A percentile compares a stretch with the other conserved stretches of the same genome.
These are phyloP conservation scores for Carassius carassius DNA, from an alignment of 2,113 vertebrate genomes.

Conservation along the genomic window DNA sequence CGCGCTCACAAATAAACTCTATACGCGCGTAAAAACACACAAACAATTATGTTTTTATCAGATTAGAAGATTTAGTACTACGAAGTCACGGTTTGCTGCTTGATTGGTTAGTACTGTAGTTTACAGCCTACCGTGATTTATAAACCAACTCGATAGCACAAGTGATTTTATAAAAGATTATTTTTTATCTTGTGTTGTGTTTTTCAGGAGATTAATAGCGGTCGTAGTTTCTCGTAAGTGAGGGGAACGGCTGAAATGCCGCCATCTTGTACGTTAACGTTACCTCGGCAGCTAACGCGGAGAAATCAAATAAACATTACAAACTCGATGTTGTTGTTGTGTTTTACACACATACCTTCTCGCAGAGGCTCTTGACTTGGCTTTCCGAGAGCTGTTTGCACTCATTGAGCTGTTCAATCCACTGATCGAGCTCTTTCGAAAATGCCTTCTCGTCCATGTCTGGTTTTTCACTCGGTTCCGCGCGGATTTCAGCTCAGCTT, in stretches of 20 bases:
- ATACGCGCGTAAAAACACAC: not conserved
- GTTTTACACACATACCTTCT: conserved; percentile 79
- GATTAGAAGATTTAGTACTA: not conserved
- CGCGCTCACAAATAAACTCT: not conserved
- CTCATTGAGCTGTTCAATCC: conserved; percentile 96
- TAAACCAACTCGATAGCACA: too few species aligned
- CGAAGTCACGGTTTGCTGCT: too few species aligned
- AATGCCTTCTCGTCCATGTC: conserved; percentile 94
- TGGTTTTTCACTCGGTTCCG: conserved; percentile 32
- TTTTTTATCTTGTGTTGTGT: not conserved
- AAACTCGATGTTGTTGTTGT: not conserved
- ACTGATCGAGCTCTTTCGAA: conserved; percentile 93
- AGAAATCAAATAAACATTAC: not conserved
- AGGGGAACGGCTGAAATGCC: not conserved
- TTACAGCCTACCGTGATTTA: not conserved
- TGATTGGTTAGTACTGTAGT: not conserved
- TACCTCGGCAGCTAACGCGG: not conserved
- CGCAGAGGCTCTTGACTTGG: conserved; percentile 92
- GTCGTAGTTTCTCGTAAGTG: not conserved
- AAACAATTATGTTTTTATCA: not conserved
- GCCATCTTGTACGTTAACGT: conserved; percentile 9
- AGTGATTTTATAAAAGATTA: not conserved
- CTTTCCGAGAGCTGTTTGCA: conserved; percentile 94
- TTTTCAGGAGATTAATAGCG: too few species aligned
- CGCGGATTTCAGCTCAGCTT: not conserved